Evolutionary conservation across 2,888 invertebrate genomes (phyloP), one percentile per base, ranked within the genome.

Genomic region (Pocota personata): DNA sequence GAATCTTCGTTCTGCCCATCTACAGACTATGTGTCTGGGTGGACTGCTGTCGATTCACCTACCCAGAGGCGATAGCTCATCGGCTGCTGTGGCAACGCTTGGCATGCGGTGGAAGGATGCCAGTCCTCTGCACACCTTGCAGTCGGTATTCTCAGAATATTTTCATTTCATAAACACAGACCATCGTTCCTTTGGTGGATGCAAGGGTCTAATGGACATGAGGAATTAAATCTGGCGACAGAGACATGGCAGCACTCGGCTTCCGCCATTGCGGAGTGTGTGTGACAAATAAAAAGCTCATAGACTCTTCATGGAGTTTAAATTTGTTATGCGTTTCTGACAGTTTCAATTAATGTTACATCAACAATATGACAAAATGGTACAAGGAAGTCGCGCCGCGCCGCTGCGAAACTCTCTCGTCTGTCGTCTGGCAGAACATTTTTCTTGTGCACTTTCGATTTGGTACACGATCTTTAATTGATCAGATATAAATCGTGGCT

Each of bases 271-370:
- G 57, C 80, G 32, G 46, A 48, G 37, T 58, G 21, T 66, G 21
- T 66, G 76, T 55, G 60, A 76, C 82, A 86, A 82, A 86, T 82
- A 86, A 86, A 86, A 82, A 80, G 84, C 80, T 84, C 80, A 69
- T 71, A 80, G 80, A 72, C 76, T n/a, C n/a, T 72, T 72, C 72
- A 76, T 84, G 84, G 84, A 84, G 84, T 80, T 86, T 72, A 77
- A 82, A 77, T 86, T 82, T 66, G 71, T 82, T 82, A 71, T 86
- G 86, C 86, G 16, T 86, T 80, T 72, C 72, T 86, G 86, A 86
- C 86, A 86, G 67, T 62, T 82, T 86, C 86, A 86, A 86, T 86
- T 86, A 86, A 86, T 86, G 86, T 86, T 82, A 86, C 82, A 86
- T 82, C 86, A 86, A 86, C 86, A 86, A 86, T 86, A 86, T 86